phyloP scores from a whole-genome alignment of 2,888 invertebrate genomes.

The Philaethria dido region DNA sequence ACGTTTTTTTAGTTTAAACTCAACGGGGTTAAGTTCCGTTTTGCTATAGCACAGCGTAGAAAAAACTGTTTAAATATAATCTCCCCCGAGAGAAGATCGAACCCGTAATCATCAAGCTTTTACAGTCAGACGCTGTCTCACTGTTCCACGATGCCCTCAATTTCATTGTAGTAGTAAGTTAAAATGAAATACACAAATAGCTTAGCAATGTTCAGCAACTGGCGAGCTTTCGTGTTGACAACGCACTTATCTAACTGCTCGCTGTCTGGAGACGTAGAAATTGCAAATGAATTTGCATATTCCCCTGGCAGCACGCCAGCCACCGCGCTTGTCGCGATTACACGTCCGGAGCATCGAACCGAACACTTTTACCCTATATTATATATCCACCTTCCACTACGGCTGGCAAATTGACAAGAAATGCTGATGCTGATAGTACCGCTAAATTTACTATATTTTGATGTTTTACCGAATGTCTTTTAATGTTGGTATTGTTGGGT shows the following conservation, averaged over 20 bases:
- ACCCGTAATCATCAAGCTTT: too few species aligned
- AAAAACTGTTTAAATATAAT: too few species aligned
- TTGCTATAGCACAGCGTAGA: too few species aligned
- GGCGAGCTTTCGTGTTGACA: slow-evolving; percentile 59
- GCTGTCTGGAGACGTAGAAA: slow-evolving; percentile 56
- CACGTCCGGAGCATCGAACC: slow-evolving; percentile 41
- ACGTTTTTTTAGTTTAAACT: neutral
- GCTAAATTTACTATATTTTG: slow-evolving; percentile 28
- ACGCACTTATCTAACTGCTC: slow-evolving; percentile 49
- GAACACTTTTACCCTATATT: slow-evolving; percentile 38
- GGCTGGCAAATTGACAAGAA: slow-evolving; percentile 30
- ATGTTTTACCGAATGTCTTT: neutral
- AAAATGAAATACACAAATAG: slow-evolving; percentile 10
- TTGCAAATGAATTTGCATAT: slow-evolving; percentile 75
- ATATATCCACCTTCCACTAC: slow-evolving; percentile 32
- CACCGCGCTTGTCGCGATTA: slow-evolving; percentile 51
- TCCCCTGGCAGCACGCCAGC: slow-evolving; percentile 65
- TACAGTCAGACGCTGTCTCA: too few species aligned
- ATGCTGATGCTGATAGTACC: slow-evolving; percentile 33
- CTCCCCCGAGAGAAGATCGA: too few species aligned
- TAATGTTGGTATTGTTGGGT: neutral
- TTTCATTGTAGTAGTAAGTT: neutral
- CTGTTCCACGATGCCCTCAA: too few species aligned
- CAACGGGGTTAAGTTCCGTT: too few species aligned
- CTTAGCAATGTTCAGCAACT: slow-evolving; percentile 29